phyloP scores from a whole-genome alignment of 2,888 invertebrate species.

The Aricia artaxerxes region DNA sequence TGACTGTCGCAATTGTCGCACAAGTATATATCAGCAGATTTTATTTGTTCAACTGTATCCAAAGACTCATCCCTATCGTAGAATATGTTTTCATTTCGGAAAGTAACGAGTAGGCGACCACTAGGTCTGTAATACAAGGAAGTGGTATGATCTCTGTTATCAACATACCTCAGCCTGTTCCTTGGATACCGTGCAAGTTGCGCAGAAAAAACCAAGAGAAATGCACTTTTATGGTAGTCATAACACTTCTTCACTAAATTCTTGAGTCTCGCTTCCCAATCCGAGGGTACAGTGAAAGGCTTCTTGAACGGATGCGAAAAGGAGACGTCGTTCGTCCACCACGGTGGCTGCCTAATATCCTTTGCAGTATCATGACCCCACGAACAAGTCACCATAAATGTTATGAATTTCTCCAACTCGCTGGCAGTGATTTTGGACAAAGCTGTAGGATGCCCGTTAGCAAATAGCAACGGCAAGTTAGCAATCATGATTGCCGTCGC shows the following conservation, averaged over 20 bases:
- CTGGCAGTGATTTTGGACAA: constrained; percentile 81
- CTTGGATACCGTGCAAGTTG: constrained; percentile 84
- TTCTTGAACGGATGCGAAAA: constrained; percentile 83
- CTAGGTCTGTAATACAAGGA: constrained; percentile 84
- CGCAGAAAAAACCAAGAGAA: constrained; percentile 85
- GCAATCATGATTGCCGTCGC: constrained; percentile 82
- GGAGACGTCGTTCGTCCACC: constrained; percentile 85
- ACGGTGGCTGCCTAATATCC: constrained; percentile 82
- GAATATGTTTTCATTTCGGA: constrained; percentile 87
- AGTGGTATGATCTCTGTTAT: constrained; percentile 87
- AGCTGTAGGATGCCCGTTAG: constrained; percentile 85
- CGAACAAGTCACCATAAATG: constrained; percentile 88
- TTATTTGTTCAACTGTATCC: constrained; percentile 72
- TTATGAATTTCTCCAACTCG: constrained; percentile 85
- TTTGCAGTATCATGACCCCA: constrained; percentile 82
- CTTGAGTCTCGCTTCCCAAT: constrained; percentile 83
- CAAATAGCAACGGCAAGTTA: constrained; percentile 86
- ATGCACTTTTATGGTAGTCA: constrained; percentile 85
- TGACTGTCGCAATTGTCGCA: constrained; percentile 89
- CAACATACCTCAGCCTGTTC: constrained; percentile 83
- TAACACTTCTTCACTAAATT: constrained; percentile 85
- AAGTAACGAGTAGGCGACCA: constrained; percentile 85
- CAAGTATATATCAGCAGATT: constrained; percentile 85
- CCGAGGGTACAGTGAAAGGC: constrained; percentile 68
- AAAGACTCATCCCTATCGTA: constrained; percentile 59